A percentile compares a stretch with the other conserved stretches of the same genome.
Evolutionary conservation across 2,888 invertebrate genomes (phyloP).

Genomic region (Cosmia pyralina): DNA sequence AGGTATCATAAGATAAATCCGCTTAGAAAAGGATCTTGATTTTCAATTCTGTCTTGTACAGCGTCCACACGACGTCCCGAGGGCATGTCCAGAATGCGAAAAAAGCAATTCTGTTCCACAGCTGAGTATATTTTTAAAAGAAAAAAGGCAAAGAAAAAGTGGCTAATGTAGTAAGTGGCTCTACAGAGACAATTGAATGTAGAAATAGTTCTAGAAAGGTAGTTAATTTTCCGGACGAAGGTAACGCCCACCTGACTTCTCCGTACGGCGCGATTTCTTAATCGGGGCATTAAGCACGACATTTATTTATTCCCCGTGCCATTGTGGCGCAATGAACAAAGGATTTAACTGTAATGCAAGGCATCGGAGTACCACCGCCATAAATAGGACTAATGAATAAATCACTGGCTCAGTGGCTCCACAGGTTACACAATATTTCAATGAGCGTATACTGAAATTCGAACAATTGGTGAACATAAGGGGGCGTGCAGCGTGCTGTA

Average conservation of each 20-base stretch:
- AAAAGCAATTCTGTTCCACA: slow-evolving; percentile 16
- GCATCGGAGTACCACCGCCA: slow-evolving; percentile 24
- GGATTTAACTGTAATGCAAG: slow-evolving; percentile 40
- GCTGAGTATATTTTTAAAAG: slow-evolving; percentile 29
- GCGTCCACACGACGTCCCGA: slow-evolving; percentile 17
- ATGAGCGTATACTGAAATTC: slow-evolving; percentile 60
- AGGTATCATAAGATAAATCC: slow-evolving; percentile 13
- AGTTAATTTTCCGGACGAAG: slow-evolving; percentile 56
- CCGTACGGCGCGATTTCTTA: slow-evolving; percentile 56
- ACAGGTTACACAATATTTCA: slow-evolving; percentile 65
- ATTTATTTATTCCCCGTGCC: slow-evolving; percentile 53
- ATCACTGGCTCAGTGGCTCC: slow-evolving; percentile 56
- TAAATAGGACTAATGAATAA: slow-evolving; percentile 61
- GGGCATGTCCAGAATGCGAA: slow-evolving; percentile 31
- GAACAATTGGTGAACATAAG: slow-evolving; percentile 62
- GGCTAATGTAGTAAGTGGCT: slow-evolving; percentile 42
- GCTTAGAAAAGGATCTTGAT: slow-evolving; percentile 21
- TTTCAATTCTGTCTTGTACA: slow-evolving; percentile 29
- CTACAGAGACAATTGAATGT: slow-evolving; percentile 48
- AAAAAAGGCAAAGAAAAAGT: slow-evolving; percentile 18
- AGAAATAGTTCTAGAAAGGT: slow-evolving; percentile 40
- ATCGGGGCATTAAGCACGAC: slow-evolving; percentile 54
- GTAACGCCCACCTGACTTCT: slow-evolving; percentile 53
- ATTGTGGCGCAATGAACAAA: slow-evolving; percentile 56
- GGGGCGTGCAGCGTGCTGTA: slow-evolving; percentile 56